Evolutionary conservation across 2,797 vertebrate genomes (phyloP).

Genomic region (Silurus lanzhouensis): DNA sequence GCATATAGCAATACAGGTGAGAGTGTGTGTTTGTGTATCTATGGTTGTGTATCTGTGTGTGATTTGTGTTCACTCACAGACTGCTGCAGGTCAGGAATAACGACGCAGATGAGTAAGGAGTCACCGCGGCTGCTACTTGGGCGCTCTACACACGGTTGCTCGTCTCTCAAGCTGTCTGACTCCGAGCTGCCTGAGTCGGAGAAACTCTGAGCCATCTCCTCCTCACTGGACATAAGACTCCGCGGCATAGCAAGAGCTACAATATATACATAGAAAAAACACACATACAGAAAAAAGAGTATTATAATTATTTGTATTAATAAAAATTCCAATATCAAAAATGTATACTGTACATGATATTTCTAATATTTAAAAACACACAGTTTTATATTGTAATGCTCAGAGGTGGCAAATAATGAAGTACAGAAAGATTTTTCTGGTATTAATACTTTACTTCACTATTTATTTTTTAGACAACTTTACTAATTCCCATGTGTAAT

Average conservation of each 20-base stretch:
- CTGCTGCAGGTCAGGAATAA: slow-evolving; percentile 87
- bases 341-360: no score
- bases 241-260: slow-evolving; percentile 76
- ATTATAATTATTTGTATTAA: no score
- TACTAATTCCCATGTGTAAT: no score
- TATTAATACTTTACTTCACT: no score
- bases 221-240: slow-evolving; percentile 88
- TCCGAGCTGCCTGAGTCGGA: slow-evolving; percentile 83
- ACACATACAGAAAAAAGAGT: background rate
- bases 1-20: background rate
- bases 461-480: no score
- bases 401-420: no score
- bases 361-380: no score
- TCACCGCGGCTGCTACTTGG: slow-evolving; percentile 69
- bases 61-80: slow-evolving; percentile 72
- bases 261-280: background rate
- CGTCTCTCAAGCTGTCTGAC: slow-evolving; percentile 85
- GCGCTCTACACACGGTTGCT: slow-evolving; percentile 78
- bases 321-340: no score
- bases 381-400: no score
- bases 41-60: slow-evolving; percentile 2
- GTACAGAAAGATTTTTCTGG: no score
- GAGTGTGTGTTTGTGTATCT: slow-evolving; percentile 16
- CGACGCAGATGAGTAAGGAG: slow-evolving; percentile 78
- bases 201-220: slow-evolving; percentile 88